Percentiles rank a stretch among this genome's conserved stretches.
Evolutionary conservation across 2,113 vertebrate species (phyloP).

Genomic region (Tragelaphus strepsiceros): DNA sequence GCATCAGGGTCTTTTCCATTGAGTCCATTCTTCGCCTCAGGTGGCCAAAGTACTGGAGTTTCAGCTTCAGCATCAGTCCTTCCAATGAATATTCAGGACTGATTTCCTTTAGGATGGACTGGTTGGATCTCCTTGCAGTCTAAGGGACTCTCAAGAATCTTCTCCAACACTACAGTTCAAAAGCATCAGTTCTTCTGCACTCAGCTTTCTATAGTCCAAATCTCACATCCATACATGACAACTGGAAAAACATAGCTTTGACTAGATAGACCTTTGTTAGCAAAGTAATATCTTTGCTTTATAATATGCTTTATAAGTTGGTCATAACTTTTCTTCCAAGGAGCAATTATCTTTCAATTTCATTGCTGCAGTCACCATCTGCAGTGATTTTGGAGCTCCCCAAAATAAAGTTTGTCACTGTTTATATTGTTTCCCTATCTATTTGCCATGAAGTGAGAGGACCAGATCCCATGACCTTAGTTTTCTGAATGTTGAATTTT

Average conservation of each 20-base stretch:
- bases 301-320: not conserved
- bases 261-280: not conserved
- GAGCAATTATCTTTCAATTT: not conserved
- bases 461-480: not conserved
- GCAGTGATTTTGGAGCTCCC: not conserved
- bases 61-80: not conserved
- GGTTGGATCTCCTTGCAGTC: not conserved
- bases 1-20: not conserved
- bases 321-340: not conserved
- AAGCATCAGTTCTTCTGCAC: not conserved
- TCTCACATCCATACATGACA: not conserved
- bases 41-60: not conserved
- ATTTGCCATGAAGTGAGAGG: not conserved
- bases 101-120: not conserved
- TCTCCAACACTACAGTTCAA: not conserved
- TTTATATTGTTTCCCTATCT: not conserved
- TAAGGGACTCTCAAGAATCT: not conserved
- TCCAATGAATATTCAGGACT: not conserved
- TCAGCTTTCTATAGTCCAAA: not conserved
- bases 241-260: not conserved
- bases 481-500: not conserved
- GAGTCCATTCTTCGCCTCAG: accelerated
- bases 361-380: not conserved
- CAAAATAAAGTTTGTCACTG: not conserved
- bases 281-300: not conserved